A percentile compares a stretch with the other conserved stretches of the same genome.
Conservation (phyloP, 2,797 vertebrate genomes). For the Rhynchotus rufescens region DNA sequence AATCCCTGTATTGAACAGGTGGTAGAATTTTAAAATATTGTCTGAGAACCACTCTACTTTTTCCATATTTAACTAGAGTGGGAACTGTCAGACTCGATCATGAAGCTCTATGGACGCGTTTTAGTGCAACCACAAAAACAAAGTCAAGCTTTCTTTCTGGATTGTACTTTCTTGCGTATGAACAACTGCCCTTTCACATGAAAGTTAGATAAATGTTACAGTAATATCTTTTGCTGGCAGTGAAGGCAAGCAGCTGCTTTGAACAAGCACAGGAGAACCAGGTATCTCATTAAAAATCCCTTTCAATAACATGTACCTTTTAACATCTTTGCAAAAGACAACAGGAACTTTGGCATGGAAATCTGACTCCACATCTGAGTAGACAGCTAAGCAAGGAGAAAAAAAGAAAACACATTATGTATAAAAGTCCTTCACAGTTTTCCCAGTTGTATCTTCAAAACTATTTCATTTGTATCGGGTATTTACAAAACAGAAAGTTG, state of each 20-base stretch:
- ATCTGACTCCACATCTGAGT: constrained; percentile 94
- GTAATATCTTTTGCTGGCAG: not conserved
- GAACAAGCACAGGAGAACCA: not conserved
- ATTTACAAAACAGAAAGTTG: not conserved
- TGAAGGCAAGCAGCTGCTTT: not conserved
- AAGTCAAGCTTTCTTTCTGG: not conserved
- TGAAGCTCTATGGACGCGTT: not conserved
- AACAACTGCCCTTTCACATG: not conserved
- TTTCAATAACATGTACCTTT: constrained; percentile 82
- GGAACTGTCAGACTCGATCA: not conserved
- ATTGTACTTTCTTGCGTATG: not conserved
- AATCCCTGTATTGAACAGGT: not conserved
- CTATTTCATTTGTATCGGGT: not conserved
- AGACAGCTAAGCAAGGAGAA: constrained; percentile 81
- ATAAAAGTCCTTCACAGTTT: not conserved
- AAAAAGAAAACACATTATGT: not conserved
- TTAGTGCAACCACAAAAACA: not conserved
- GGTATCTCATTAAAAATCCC: not conserved
- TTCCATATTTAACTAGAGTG: not conserved
- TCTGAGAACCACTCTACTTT: not conserved
- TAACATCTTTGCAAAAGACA: constrained; percentile 92
- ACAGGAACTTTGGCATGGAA: constrained; percentile 99
- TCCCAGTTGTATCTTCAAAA: not conserved
- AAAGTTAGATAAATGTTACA: not conserved
- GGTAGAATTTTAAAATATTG: not conserved